Base-by-base conservation (phyloP, 2,797 vertebrate species). In the Aulostomus chinensis region DNA sequence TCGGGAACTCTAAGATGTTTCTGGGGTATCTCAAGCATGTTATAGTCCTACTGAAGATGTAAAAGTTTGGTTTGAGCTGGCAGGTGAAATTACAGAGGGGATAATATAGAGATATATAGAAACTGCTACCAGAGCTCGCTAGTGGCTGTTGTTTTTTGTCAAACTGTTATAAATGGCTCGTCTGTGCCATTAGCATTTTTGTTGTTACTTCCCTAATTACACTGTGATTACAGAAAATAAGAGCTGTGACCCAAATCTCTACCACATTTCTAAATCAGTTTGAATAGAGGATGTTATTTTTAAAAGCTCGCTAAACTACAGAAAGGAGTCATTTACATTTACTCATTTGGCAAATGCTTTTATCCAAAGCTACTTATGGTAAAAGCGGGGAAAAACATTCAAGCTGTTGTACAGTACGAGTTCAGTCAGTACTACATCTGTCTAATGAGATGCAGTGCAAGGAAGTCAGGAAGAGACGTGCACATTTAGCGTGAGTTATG, bases 151-250 rank as follows among this genome's bases (percentile, higher is more conserved):
- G n/a, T 63, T 62, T 55, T 21, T 13, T 15, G 26, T 37, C 38
- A n/a, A 26, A 32, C 13, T 11, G 37, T 38, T 54, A 37, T 22
- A 42, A 59, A 48, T 52, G 40, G 14, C 28, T 17, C 32, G 20
- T 30, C 24, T 68, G 26, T 46, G 48, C 40, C 37, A 25, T 25
- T 9, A 25, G 6, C 4, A 1, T 6, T 25, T 9, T 25, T 52
- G 45, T 30, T 41, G 52, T 55, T 39, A 32, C 14, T 60, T 35
- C 52, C 52, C 32, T 61, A 56, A 52, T 68, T 71, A 59, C 21
- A 7, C 10, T 4, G 20, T 1, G 26, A 55, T 63, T 67, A 45
- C 22, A 57, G 32, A 16, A 34, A 47, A 55, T 37, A 31, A 29
- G 40, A 55, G 50, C 31, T 9, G 9, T n/a, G 16, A 34, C 32